Percentiles rank a stretch among this genome's conserved stretches.
phyloP scores from a whole-genome alignment of 2,113 vertebrate genomes.

The Edolisoma coerulescens region DNA sequence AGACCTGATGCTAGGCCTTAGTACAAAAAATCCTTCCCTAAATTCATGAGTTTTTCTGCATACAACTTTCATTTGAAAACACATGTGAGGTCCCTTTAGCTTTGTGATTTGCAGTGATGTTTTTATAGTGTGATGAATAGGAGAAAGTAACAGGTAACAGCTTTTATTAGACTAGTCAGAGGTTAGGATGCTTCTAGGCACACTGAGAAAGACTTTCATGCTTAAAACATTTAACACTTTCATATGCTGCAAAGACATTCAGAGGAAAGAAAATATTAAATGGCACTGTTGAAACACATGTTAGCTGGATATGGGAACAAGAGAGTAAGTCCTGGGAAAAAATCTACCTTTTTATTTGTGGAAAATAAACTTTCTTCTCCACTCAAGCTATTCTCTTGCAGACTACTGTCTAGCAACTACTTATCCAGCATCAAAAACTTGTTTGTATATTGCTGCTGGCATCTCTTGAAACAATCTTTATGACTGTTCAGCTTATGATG shows the following conservation, averaged over 20 bases:
- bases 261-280: not conserved
- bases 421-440: not conserved
- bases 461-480: not conserved
- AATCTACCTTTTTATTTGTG: not conserved
- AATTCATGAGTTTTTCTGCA: not conserved
- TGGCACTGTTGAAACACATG: not conserved
- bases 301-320: not conserved
- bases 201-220: not conserved
- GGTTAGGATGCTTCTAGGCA: not conserved
- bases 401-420: not conserved
- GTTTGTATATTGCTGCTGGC: not conserved
- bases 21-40: not conserved
- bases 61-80: not conserved
- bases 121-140: not conserved
- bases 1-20: not conserved
- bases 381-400: not conserved
- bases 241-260: not conserved
- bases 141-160: not conserved
- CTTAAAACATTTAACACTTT: not conserved
- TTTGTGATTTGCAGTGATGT: not conserved
- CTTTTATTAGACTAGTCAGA: not conserved
- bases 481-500: not conserved
- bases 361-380: not conserved
- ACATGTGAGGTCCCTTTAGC: not conserved
- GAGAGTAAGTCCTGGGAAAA: not conserved